phyloP scores from a whole-genome alignment of 2,888 invertebrate species.

The Geophilus truncorum region DNA sequence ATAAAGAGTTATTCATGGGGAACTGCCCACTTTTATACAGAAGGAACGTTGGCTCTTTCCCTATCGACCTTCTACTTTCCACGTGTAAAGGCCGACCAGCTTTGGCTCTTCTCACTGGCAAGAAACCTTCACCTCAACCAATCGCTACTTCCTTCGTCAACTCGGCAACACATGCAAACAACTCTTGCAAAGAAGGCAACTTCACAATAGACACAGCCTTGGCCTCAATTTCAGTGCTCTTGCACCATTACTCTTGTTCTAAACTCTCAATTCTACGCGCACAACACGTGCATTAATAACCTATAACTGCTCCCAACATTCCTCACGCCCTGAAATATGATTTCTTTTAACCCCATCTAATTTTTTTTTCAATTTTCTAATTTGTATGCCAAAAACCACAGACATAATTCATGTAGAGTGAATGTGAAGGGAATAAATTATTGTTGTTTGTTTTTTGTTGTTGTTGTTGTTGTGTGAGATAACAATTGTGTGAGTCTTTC shows the following conservation, averaged over 20 bases:
- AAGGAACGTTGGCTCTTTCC: conserved; percentile 1
- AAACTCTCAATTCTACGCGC: neutral
- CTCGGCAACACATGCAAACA: neutral
- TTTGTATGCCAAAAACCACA: neutral
- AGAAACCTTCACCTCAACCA: neutral
- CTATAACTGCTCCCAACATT: neutral
- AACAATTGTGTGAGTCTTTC: too few species aligned
- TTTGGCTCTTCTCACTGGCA: neutral
- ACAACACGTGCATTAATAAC: neutral
- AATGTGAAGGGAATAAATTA: neutral
- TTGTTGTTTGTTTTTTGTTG: neutral
- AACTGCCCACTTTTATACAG: neutral
- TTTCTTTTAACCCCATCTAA: neutral
- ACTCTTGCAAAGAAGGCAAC: conserved; percentile 8
- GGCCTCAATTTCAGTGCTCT: neutral
- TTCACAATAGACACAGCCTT: neutral
- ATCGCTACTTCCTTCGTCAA: conserved; percentile 3
- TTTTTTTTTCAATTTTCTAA: neutral
- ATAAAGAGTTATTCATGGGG: neutral
- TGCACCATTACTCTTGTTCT: neutral
- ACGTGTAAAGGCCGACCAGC: neutral
- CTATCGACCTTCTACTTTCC: conserved; percentile 5
- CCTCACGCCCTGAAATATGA: neutral
- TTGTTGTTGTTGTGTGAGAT: too few species aligned
- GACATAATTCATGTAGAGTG: neutral